Conservation (phyloP, 2,797 vertebrate species). For the Momotus momota region DNA sequence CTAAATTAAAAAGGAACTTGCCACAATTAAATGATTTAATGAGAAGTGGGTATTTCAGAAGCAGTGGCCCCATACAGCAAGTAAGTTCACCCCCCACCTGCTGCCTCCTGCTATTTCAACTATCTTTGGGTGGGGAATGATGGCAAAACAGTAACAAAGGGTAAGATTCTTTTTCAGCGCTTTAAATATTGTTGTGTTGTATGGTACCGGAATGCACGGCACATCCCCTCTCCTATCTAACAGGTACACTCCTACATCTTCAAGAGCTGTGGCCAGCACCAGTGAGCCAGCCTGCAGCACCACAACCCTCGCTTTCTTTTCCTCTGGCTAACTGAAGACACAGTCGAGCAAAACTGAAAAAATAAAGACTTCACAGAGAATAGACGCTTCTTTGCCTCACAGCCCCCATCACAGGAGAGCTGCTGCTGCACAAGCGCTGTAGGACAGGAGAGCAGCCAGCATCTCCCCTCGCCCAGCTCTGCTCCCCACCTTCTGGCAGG, state of each 20-base stretch:
- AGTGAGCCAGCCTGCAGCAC: not conserved
- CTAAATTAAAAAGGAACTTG: not conserved
- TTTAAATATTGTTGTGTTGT: not conserved
- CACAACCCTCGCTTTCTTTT: not conserved
- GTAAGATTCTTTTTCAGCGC: not conserved
- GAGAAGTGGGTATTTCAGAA: not conserved
- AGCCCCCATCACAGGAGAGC: fast-evolving
- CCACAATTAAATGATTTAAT: not conserved
- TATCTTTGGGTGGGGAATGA: not conserved
- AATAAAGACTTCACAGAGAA: not conserved
- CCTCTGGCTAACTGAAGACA: not conserved
- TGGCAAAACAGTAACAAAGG: not conserved
- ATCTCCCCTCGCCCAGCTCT: not conserved
- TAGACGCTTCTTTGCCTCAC: not conserved
- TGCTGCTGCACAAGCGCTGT: fast-evolving
- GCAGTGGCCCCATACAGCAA: not conserved
- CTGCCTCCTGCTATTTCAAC: not conserved
- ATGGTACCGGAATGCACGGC: fast-evolving
- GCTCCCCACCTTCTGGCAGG: not conserved
- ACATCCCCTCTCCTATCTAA: not conserved
- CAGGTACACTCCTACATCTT: not conserved
- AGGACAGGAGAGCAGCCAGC: not conserved
- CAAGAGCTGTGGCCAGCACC: not conserved
- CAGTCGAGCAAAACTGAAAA: not conserved
- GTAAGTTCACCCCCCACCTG: not conserved